phyloP scores from a whole-genome alignment of 2,797 vertebrate genomes.

The Bradypodion ventrale region DNA sequence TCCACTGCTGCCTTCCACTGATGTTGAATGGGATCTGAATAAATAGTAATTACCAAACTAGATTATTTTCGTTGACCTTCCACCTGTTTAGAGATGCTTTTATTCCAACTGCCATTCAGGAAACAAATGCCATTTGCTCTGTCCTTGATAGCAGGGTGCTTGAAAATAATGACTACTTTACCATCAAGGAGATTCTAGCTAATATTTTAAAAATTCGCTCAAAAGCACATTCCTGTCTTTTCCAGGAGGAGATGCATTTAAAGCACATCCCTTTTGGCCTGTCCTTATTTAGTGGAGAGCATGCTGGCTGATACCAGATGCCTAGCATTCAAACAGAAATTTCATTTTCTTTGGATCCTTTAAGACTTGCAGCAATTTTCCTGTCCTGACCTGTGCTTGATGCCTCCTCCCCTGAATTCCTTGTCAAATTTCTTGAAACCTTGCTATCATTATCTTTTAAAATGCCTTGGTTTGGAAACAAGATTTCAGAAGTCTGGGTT shows the following conservation, averaged over 20 bases:
- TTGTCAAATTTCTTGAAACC: neutral
- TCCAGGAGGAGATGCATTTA: neutral
- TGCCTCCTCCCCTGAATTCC: neutral
- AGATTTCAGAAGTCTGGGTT: neutral
- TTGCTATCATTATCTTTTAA: neutral
- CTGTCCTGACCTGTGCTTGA: neutral
- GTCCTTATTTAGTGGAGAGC: neutral
- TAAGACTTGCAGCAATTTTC: neutral
- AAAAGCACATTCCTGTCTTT: neutral
- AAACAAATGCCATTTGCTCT: neutral
- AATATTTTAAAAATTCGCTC: neutral
- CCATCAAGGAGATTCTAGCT: neutral
- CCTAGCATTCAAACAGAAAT: neutral
- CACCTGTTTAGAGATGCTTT: neutral
- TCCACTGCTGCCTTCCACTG: neutral
- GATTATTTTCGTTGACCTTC: neutral
- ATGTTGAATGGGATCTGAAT: neutral
- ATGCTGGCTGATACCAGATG: neutral
- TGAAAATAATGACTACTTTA: slow-evolving; percentile 6
- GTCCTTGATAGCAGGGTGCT: neutral
- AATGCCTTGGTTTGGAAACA: neutral
- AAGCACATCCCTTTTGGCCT: neutral
- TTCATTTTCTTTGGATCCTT: neutral
- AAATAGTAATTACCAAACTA: neutral
- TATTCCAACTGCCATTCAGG: neutral